Base-by-base conservation (phyloP, 2,888 invertebrate species). In the Calliopum simillimum region DNA sequence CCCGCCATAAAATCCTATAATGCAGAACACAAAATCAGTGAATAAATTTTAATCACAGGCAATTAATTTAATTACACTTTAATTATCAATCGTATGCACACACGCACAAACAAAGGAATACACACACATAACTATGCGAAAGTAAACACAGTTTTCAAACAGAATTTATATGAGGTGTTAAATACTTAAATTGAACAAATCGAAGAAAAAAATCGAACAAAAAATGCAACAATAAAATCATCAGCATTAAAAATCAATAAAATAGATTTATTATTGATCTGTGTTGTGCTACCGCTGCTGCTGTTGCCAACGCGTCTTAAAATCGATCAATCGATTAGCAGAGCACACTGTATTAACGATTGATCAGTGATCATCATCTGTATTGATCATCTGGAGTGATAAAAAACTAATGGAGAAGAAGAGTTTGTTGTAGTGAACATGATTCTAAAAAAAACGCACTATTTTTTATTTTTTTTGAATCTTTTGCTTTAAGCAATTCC, bases 211-310 rank as follows among this genome's bases (percentile, higher is more conserved):
- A 19, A 19, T 53, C 13, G 25, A 59, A n/a, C n/a, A n/a, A 64
- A 63, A 63, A 55, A 19, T 56, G 68, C 53, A 72, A 67, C 67
- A 51, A 59, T 23, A 69, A 67, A 61, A 65, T 64, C 25, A 25
- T n/a, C 44, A 25, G 44, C 58, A 66, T 63, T 46, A 63, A 78
- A 75, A 76, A 71, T 75, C 76, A 78, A 80, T 81, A 79, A 80
- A 81, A 78, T 71, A 76, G 78, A 80, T 80, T 81, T 79, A 80
- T 80, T 71, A 65, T 44, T 51, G n/a, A 58, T 59, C 33, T 21
- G 41, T 14, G 11, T 3, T 23, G 25, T 33, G 41, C 14, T 44
- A 23, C 49, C 13, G 51, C 49, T 47, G 6, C 49, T 19, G 19
- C 41, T 66, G 51, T n/a, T 62, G 63, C 55, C 23, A 33, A 16